phyloP scores from a whole-genome alignment of 1,140 invertebrate species.

The Zaprionus kolodkinae region DNA sequence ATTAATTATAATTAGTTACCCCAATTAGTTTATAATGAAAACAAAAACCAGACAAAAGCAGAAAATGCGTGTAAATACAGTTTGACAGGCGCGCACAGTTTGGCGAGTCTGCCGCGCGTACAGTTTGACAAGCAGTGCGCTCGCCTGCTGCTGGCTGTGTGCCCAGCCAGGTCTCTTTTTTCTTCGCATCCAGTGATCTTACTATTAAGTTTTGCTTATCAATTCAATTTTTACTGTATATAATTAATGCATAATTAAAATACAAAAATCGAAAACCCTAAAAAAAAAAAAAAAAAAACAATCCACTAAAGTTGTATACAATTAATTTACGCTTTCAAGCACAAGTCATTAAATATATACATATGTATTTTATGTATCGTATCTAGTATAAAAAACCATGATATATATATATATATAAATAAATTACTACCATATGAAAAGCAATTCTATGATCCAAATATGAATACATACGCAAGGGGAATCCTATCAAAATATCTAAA shows the following conservation, averaged over 20 bases:
- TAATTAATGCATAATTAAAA: conserved; percentile 42
- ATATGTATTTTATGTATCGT: conserved; percentile 48
- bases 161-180: conserved; percentile 43
- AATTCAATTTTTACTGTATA: conserved; percentile 63
- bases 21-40: conserved; percentile 71
- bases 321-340: conserved; percentile 67
- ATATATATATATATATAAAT: conserved; percentile 31
- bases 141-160: neutral
- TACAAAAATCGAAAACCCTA: conserved; percentile 11
- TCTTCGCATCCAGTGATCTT: conserved; percentile 76
- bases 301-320: conserved; percentile 54
- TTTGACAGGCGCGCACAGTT: conserved; percentile 34
- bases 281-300: conserved; percentile 33
- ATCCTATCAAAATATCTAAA: conserved; percentile 24
- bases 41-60: conserved; percentile 10
- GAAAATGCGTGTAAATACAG: conserved; percentile 34
- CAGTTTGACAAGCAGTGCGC: conserved; percentile 5
- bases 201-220: conserved; percentile 68
- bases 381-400: conserved; percentile 61
- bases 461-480: conserved; percentile 24
- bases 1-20: conserved; percentile 64
- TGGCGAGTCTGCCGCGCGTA: neutral
- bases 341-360: conserved; percentile 80
- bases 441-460: conserved; percentile 24
- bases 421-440: conserved; percentile 23